Percentiles rank a stretch among this genome's conserved stretches.
Conservation (phyloP, 2,888 invertebrate species). For the Lasioglossum figueresi region DNA sequence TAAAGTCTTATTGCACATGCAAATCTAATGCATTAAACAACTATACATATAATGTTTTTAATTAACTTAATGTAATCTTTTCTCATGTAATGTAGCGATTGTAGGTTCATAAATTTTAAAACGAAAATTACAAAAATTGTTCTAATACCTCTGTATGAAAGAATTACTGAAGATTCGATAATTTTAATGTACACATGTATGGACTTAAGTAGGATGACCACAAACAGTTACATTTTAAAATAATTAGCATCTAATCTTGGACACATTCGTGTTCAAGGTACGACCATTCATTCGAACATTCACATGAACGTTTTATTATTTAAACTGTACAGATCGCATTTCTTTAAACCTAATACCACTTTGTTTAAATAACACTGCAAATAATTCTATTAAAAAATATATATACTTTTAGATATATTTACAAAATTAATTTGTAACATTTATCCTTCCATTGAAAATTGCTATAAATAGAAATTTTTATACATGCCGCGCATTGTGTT, state of each 20-base stretch:
- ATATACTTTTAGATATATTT: constrained; percentile 74
- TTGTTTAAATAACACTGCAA: constrained; percentile 65
- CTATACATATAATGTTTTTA: constrained; percentile 49
- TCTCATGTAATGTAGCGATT: constrained; percentile 34
- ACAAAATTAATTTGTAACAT: constrained; percentile 68
- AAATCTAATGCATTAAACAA: constrained; percentile 70
- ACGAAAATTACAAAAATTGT: constrained; percentile 26
- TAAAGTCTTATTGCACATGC: constrained; percentile 80
- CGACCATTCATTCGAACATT: constrained; percentile 59
- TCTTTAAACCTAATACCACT: constrained; percentile 66
- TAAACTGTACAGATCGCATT: constrained; percentile 64
- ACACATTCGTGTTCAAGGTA: constrained; percentile 67
- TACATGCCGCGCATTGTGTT: constrained; percentile 31
- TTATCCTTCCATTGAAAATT: constrained; percentile 51
- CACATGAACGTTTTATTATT: constrained; percentile 61
- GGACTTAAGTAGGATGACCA: constrained; percentile 42
- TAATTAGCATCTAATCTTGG: constrained; percentile 61
- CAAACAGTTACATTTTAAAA: constrained; percentile 47
- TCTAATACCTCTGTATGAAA: neutral
- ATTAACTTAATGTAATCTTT: constrained; percentile 61
- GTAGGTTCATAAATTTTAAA: constrained; percentile 14
- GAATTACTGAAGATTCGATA: constrained; percentile 26
- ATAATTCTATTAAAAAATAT: constrained; percentile 75
- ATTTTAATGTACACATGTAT: constrained; percentile 21
- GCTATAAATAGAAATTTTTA: constrained; percentile 55